Percentiles rank a stretch among this genome's conserved stretches.
Conservation (phyloP, 2,113 vertebrate genomes). For the Heliornis fulica region DNA sequence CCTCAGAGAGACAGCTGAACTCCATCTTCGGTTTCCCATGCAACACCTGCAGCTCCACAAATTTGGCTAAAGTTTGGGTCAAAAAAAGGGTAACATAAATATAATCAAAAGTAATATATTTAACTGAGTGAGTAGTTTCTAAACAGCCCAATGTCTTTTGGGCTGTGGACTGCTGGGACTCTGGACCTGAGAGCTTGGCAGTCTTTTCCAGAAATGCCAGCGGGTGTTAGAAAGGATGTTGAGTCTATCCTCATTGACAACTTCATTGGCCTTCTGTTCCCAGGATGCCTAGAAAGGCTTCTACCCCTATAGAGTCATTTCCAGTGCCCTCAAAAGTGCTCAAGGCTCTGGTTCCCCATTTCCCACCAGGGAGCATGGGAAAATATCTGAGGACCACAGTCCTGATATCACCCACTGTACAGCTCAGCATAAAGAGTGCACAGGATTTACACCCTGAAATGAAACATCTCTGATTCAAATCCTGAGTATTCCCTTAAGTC, state of each 20-base stretch:
- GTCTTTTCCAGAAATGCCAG: neutral
- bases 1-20: constrained; percentile 37
- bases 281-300: neutral
- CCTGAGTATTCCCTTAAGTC: neutral
- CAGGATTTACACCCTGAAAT: neutral
- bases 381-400: neutral
- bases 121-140: neutral
- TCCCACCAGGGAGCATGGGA: neutral
- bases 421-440: neutral
- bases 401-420: neutral
- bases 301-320: neutral
- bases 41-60: constrained; percentile 54
- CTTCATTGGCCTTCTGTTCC: neutral
- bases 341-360: neutral
- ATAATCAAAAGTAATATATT: constrained; percentile 9
- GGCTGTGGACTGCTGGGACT: neutral
- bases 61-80: constrained; percentile 32
- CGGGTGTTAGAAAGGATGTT: neutral
- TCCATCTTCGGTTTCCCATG: neutral
- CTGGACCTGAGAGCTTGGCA: neutral
- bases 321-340: neutral
- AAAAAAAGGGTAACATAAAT: constrained; percentile 30
- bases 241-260: neutral
- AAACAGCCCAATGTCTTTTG: constrained; percentile 1
- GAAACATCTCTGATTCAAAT: neutral